Percentiles rank a stretch among this genome's conserved stretches.
Evolutionary conservation across 2,797 vertebrate genomes (phyloP).

Genomic region (Botia almorhae): DNA sequence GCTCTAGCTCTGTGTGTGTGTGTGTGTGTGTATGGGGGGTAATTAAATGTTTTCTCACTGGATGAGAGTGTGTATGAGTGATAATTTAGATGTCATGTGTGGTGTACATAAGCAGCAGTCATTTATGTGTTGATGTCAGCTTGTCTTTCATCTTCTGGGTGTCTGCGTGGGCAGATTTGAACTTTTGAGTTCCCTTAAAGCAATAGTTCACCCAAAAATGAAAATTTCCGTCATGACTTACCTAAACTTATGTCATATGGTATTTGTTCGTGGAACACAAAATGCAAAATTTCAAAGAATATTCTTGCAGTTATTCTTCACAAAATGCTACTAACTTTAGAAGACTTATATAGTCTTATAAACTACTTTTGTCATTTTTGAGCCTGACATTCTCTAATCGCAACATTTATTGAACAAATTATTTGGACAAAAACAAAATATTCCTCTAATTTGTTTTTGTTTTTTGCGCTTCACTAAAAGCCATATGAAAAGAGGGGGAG

Average conservation of each 20-base stretch:
- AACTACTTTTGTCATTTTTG: neutral
- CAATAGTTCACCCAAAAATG: neutral
- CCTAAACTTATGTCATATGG: neutral
- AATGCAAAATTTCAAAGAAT: neutral
- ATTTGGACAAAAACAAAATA: neutral
- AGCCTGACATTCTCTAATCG: neutral
- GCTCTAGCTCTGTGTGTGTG: constrained; percentile 24
- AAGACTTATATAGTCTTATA: neutral
- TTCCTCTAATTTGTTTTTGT: neutral
- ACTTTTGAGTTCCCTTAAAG: constrained; percentile 3
- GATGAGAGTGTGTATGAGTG: constrained; percentile 47
- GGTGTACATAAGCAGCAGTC: constrained; percentile 51
- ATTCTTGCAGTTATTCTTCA: neutral
- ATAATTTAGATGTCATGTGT: constrained; percentile 58
- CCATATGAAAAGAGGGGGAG: neutral
- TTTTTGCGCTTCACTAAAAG: neutral
- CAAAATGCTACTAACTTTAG: neutral
- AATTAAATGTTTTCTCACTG: constrained; percentile 56
- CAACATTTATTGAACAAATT: neutral
- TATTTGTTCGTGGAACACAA: no score
- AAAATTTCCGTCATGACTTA: neutral
- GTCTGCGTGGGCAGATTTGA: neutral
- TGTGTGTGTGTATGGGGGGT: constrained; percentile 39
- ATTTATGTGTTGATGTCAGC: constrained; percentile 34
- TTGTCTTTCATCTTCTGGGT: constrained; percentile 22